These are phyloP conservation scores for Boleophthalmus pectinirostris DNA, from an alignment of 2,113 vertebrate species.

Conservation along the genomic window DNA sequence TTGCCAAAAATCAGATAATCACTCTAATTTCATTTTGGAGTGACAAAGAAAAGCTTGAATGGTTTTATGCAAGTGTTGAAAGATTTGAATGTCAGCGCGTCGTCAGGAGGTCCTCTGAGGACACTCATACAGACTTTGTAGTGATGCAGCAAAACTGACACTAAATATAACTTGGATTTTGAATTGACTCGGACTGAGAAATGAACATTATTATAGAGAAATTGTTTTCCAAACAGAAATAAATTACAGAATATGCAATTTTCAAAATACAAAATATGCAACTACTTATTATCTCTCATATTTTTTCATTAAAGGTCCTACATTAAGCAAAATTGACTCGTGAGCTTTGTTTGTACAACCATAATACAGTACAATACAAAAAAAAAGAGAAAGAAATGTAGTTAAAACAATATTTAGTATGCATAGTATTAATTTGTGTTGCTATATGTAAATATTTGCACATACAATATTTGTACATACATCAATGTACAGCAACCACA, in stretches of 20 bases:
- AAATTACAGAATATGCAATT: too few species aligned
- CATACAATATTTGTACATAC: too few species aligned
- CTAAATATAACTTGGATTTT: not conserved
- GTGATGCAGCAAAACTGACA: not conserved
- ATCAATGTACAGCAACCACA: too few species aligned
- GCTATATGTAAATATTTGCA: too few species aligned
- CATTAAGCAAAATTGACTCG: too few species aligned
- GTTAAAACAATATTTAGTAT: too few species aligned
- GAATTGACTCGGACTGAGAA: not conserved
- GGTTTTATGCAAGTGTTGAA: not conserved
- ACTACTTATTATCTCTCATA: not conserved
- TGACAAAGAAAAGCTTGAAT: not conserved
- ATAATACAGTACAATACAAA: too few species aligned
- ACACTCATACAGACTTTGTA: not conserved
- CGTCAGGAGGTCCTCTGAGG: not conserved
- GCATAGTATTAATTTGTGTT: too few species aligned
- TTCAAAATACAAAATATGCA: not conserved
- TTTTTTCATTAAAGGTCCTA: too few species aligned
- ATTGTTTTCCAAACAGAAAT: not conserved
- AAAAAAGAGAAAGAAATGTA: too few species aligned
- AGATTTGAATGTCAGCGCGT: not conserved
- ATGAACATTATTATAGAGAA: not conserved
- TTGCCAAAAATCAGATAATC: not conserved
- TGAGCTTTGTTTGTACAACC: too few species aligned
- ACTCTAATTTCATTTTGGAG: not conserved